Base-by-base conservation (phyloP, 2,797 vertebrate species). In the Melanotaenia nigrans region DNA sequence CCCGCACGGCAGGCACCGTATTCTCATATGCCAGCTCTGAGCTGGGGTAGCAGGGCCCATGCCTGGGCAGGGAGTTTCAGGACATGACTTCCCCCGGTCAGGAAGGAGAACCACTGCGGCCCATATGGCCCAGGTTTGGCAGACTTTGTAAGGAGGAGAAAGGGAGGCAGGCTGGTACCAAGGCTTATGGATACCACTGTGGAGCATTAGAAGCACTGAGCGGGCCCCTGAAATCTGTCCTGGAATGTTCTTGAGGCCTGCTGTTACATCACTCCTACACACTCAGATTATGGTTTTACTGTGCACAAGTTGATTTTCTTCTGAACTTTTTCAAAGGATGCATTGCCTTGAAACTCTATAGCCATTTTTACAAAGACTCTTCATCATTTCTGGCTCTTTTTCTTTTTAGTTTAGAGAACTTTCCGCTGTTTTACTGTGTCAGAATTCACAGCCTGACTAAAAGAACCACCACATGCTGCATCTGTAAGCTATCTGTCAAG, bases 91-190 rank as follows among this genome's bases (percentile, higher is more conserved):
- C 92, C 85, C 77, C 84, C 67, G 75, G 84, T 90, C 91, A 94
- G 94, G 94, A 94, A 93, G 93, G 80, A 89, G 68, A 72, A 77
- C 88, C 51, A 40, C 93, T 93, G 94, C 13, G 93, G 77, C 79
- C 93, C 94, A 94, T 94, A 95, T 95, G 94, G 91, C 73, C 61
- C 49, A 9, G 61, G 73, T 65, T 78, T 91, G 84, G 89, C 88
- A 85, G 56, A 35, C 32, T 14, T 45, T 47, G 38, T 22, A 36
- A 60, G 61, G 51, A 68, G 42, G 61, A 33, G 58, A 14, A 67
- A 69, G 32, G 38, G 35, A 53, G 61, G 71, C 38, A n/a, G 80
- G 72, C 75, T 79, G 68, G 76, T 86, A 82, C 70, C 45, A 7
- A 67, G 65, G 58, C 59, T 66, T 85, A 80, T 61, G 80, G 77